A percentile compares a stretch with the other conserved stretches of the same genome.
Conservation (phyloP, 1,140 invertebrate genomes). For the Cephus cinctus region DNA sequence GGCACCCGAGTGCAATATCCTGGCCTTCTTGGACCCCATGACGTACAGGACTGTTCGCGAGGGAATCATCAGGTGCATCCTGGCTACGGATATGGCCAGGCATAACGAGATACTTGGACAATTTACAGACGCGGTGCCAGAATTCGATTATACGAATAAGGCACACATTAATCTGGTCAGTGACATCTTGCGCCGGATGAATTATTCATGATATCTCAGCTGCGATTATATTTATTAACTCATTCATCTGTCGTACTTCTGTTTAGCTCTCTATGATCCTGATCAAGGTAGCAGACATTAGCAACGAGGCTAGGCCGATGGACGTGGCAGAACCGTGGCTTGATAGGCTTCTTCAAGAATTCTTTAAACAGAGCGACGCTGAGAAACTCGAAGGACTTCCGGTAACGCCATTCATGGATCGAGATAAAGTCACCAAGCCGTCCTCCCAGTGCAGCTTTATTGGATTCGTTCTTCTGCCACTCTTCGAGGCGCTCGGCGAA, state of each 20-base stretch:
- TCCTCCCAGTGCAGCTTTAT: conserved; percentile 86
- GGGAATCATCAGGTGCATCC: conserved; percentile 81
- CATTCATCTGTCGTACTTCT: conserved; percentile 3
- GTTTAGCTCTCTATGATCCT: conserved; percentile 78
- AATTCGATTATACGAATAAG: conserved; percentile 75
- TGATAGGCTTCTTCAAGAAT: conserved; percentile 76
- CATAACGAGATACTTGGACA: conserved; percentile 83
- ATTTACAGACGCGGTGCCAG: conserved; percentile 69
- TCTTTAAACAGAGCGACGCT: conserved; percentile 80
- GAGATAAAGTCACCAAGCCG: conserved; percentile 86
- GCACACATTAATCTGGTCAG: conserved; percentile 79
- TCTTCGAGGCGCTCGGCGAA: conserved; percentile 75
- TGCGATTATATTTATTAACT: conserved; percentile 6
- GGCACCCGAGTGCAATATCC: conserved; percentile 75
- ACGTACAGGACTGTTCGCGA: conserved; percentile 68
- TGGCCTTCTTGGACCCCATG: conserved; percentile 66
- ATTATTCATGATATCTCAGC: not conserved
- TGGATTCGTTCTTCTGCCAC: conserved; percentile 76
- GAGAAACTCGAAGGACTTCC: conserved; percentile 83
- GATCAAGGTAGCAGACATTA: conserved; percentile 86
- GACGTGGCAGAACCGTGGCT: conserved; percentile 85
- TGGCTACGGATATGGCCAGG: conserved; percentile 85
- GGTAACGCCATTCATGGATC: conserved; percentile 87
- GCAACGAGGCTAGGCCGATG: conserved; percentile 82
- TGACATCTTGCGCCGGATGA: conserved; percentile 6